Conservation (phyloP, 2,113 vertebrate species). For the Illadopsis cleaveri region DNA sequence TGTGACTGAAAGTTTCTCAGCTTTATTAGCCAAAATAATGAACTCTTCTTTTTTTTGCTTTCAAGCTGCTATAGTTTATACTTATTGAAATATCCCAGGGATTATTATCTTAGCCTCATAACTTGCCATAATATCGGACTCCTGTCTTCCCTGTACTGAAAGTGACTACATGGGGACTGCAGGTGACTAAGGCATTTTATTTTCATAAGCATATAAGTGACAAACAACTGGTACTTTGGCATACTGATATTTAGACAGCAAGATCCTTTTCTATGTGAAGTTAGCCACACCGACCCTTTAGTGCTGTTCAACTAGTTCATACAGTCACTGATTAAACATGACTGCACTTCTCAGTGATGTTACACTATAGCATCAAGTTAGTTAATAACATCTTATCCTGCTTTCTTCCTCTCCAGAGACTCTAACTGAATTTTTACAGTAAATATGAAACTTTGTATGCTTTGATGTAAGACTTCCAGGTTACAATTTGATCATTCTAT, state of each 20-base stretch:
- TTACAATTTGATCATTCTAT: background rate
- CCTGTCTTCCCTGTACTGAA: no score
- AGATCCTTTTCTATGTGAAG: background rate
- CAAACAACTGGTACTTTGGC: background rate
- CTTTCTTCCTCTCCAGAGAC: background rate
- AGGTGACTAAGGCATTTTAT: background rate
- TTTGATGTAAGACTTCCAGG: background rate
- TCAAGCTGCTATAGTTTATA: background rate
- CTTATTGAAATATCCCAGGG: background rate
- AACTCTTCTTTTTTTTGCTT: background rate
- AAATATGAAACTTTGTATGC: background rate
- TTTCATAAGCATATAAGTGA: background rate
- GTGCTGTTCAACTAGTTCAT: background rate
- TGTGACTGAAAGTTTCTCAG: background rate
- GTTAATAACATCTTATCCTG: background rate
- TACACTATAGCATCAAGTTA: background rate
- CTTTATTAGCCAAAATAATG: background rate
- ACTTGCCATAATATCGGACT: background rate
- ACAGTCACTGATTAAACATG: background rate
- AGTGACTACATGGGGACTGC: background rate
- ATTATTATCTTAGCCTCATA: background rate
- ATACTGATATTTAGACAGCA: background rate
- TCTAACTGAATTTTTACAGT: background rate
- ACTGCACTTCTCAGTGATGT: background rate
- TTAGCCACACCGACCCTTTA: background rate